phyloP scores from a whole-genome alignment of 2,797 vertebrate genomes.

The Ctenopoma multispine region DNA sequence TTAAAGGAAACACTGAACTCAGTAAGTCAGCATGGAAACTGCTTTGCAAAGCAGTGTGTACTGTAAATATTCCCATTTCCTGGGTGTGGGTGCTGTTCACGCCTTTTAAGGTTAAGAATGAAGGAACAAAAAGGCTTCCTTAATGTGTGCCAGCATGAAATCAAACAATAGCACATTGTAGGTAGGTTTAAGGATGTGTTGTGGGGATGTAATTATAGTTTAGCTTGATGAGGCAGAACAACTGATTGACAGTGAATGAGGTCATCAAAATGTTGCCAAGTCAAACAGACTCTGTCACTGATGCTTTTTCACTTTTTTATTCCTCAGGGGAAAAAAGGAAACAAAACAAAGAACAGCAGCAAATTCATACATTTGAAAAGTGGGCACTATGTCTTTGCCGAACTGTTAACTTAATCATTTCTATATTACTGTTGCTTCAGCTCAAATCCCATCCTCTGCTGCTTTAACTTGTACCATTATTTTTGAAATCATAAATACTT shows the following conservation, averaged over 20 bases:
- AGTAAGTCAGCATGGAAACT: constrained; percentile 34
- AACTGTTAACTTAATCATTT: too few relatives aligned
- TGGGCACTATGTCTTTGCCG: too few relatives aligned
- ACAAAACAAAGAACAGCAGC: too few relatives aligned
- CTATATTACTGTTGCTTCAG: too few relatives aligned
- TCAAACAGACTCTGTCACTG: too few relatives aligned
- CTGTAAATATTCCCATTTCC: constrained; percentile 58
- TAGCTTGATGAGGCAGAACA: constrained; percentile 19
- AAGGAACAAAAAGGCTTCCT: constrained; percentile 8
- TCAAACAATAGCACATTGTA: constrained; percentile 22
- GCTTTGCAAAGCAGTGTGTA: constrained; percentile 53
- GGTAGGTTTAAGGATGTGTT: constrained; percentile 3
- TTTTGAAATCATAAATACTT: too few relatives aligned
- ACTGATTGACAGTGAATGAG: constrained; percentile 8
- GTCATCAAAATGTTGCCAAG: constrained; percentile 7
- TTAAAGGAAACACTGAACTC: constrained; percentile 48
- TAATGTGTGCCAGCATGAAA: constrained; percentile 33
- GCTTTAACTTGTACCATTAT: too few relatives aligned
- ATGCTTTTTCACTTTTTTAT: too few relatives aligned
- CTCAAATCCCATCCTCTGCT: too few relatives aligned
- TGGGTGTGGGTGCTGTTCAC: constrained; percentile 21
- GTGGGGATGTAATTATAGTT: constrained; percentile 14
- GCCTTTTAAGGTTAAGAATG: constrained; percentile 55
- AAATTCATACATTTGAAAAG: too few relatives aligned
- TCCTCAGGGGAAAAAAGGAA: too few relatives aligned